Evolutionary conservation across 2,888 invertebrate genomes (phyloP).

Genomic region (Lepidochitona cinerea): DNA sequence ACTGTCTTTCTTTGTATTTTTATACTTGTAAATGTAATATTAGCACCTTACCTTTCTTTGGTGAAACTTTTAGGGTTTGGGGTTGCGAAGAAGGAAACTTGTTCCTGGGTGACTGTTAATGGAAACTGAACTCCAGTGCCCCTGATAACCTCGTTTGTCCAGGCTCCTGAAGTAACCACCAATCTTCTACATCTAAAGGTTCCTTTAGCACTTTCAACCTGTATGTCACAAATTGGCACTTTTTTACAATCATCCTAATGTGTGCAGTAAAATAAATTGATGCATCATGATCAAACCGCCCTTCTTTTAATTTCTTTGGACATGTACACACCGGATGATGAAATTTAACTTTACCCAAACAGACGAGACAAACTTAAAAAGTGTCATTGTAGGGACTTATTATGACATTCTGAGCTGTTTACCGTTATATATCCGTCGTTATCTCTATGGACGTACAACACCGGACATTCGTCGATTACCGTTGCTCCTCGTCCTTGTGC

Average conservation of each 20-base stretch:
- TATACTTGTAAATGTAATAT: too few species aligned
- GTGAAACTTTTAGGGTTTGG: slow-evolving; percentile 61
- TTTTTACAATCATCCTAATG: too few species aligned
- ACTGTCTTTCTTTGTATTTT: too few species aligned
- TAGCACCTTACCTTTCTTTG: slow-evolving; percentile 62
- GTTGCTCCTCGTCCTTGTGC: slow-evolving; percentile 61
- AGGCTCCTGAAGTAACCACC: slow-evolving; percentile 63
- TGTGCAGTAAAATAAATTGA: too few species aligned
- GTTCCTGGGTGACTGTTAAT: slow-evolving; percentile 66
- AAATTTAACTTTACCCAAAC: too few species aligned
- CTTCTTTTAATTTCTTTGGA: too few species aligned
- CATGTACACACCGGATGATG: too few species aligned
- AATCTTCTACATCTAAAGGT: slow-evolving; percentile 54
- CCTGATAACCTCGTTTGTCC: slow-evolving; percentile 65
- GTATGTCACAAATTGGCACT: too few species aligned
- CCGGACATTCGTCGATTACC: slow-evolving; percentile 59
- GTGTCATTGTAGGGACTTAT: too few species aligned
- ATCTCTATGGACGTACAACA: slow-evolving; percentile 43
- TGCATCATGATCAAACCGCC: too few species aligned
- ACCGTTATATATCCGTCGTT: slow-evolving; percentile 40
- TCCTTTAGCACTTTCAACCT: slow-evolving; percentile 62
- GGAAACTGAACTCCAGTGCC: slow-evolving; percentile 63
- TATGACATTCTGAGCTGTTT: not conserved
- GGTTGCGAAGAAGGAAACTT: slow-evolving; percentile 65
- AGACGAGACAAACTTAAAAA: too few species aligned